Conservation (phyloP, 2,113 vertebrate genomes). For the mouse (Mus musculus) region GRCm39 chrX:144800501-144801000, state of each 20-base stretch:
- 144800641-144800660: not conserved
- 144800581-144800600: not conserved
- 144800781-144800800: not conserved
- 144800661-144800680: not conserved
- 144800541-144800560: not conserved
- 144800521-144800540: not conserved
- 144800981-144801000: no score
- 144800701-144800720: not conserved
- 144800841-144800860: not conserved
- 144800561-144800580: not conserved
- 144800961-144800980: no score
- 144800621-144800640: not conserved
- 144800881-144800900: not conserved
- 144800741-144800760: not conserved
- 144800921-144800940: not conserved
- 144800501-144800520: not conserved
- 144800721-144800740: not conserved
- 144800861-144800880: not conserved
- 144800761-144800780: not conserved
- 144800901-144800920: not conserved
- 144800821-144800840: not conserved
- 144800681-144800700: not conserved
- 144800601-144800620: not conserved
- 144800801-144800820: not conserved
- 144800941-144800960: not conserved